Evolutionary conservation across 23 tunicate species (phyloP).

Genomic region (Phallusia fumigata): DNA sequence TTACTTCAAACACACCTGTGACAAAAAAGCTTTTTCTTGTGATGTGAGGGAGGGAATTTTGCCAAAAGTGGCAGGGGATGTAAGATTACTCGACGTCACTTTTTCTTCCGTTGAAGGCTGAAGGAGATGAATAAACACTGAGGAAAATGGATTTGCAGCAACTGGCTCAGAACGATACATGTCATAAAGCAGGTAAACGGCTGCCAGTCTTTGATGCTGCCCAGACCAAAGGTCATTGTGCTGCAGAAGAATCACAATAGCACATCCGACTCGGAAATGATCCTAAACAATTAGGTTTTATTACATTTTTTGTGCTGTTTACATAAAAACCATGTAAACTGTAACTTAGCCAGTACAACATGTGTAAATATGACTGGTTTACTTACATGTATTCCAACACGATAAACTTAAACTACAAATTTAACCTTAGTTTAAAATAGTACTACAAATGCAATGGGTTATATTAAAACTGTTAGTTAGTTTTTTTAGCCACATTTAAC

Average conservation of each 20-base stretch:
- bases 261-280: constrained; percentile 78
- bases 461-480: too few species aligned
- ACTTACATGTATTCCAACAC: too few species aligned
- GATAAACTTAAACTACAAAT: too few species aligned
- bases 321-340: too few species aligned
- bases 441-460: too few species aligned
- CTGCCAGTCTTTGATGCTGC: constrained; percentile 82
- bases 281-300: constrained; percentile 48
- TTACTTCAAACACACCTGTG: constrained; percentile 55
- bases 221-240: constrained; percentile 77
- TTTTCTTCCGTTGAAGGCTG: constrained; percentile 35
- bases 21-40: constrained; percentile 67
- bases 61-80: constrained; percentile 38
- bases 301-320: too few species aligned
- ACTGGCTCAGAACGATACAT: constrained; percentile 75
- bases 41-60: constrained; percentile 55
- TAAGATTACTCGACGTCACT: constrained; percentile 1
- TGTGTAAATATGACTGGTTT: too few species aligned
- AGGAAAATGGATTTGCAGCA: constrained; percentile 86
- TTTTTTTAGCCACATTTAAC: too few species aligned
- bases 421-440: too few species aligned
- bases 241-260: constrained; percentile 79
- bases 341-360: too few species aligned
- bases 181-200: constrained; percentile 81
- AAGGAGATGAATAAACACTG: constrained; percentile 78